These are phyloP conservation scores for Centruroides vittatus DNA, from an alignment of 1,140 invertebrate genomes.

Conservation along the genomic window DNA sequence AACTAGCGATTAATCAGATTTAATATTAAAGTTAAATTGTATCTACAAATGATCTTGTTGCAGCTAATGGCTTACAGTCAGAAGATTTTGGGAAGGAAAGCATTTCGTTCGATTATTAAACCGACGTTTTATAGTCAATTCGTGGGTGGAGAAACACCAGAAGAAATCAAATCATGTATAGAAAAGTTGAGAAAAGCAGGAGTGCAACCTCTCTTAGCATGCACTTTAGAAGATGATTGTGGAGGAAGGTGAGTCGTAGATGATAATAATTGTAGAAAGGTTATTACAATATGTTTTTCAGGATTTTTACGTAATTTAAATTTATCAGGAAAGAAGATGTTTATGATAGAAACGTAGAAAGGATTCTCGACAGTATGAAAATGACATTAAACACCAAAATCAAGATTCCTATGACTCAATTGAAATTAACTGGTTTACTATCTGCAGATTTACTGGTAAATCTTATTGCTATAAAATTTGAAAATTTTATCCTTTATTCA, in stretches of 20 bases:
- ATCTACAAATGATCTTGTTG: neutral
- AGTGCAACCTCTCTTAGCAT: conserved; percentile 5
- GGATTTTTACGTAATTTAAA: neutral
- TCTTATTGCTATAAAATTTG: neutral
- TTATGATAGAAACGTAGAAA: neutral
- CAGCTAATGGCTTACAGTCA: neutral
- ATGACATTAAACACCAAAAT: neutral
- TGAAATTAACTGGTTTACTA: conserved; percentile 9
- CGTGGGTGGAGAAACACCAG: conserved; percentile 8
- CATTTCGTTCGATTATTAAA: neutral
- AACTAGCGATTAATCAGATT: too few species aligned
- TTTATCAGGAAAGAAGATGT: neutral
- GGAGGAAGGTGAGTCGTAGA: neutral
- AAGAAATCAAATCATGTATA: conserved; percentile 3
- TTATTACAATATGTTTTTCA: neutral
- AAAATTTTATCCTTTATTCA: neutral
- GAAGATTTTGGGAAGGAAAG: neutral
- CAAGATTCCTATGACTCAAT: conserved; percentile 2
- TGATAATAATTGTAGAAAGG: neutral
- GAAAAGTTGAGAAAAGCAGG: neutral
- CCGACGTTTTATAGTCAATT: conserved; percentile 13
- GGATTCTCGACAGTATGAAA: neutral
- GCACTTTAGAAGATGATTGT: conserved; percentile 12
- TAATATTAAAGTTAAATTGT: too few species aligned
- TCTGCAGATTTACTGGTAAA: conserved; percentile 5